Conservation (phyloP, 2,797 vertebrate genomes). For the Xiphophorus birchmanni region DNA sequence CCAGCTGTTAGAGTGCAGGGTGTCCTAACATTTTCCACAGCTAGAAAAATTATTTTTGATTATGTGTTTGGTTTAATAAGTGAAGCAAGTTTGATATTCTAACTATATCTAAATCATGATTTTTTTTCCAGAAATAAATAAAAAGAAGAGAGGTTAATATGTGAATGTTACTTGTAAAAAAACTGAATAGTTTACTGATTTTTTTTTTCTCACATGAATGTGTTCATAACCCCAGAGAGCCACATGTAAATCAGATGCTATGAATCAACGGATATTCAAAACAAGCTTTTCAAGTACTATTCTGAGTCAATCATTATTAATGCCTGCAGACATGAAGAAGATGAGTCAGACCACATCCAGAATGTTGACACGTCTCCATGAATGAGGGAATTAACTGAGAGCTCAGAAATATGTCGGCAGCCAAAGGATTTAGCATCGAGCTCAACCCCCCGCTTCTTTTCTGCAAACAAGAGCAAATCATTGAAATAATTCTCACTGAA, state of each 20-base stretch:
- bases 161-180: neutral
- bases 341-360: slow-evolving; percentile 57
- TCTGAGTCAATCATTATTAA: neutral
- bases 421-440: neutral
- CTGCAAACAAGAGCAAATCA: slow-evolving; percentile 46
- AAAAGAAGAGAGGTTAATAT: neutral
- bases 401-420: neutral
- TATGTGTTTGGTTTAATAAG: neutral
- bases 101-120: neutral
- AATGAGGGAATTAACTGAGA: slow-evolving; percentile 29
- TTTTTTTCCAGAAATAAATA: neutral
- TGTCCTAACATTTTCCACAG: neutral
- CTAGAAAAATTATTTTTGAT: neutral
- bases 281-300: neutral
- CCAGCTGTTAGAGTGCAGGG: neutral
- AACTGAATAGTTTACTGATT: neutral
- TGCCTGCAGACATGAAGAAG: slow-evolving; percentile 30
- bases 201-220: neutral
- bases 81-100: neutral
- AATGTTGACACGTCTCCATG: slow-evolving; percentile 52
- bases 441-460: neutral
- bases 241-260: neutral
- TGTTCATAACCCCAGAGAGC: neutral
- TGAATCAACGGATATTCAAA: neutral
- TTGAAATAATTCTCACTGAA: slow-evolving; percentile 72